A percentile compares a stretch with the other conserved stretches of the same genome.
Evolutionary conservation across 2,113 vertebrate genomes (phyloP).

Genomic region (Alethe castanea): DNA sequence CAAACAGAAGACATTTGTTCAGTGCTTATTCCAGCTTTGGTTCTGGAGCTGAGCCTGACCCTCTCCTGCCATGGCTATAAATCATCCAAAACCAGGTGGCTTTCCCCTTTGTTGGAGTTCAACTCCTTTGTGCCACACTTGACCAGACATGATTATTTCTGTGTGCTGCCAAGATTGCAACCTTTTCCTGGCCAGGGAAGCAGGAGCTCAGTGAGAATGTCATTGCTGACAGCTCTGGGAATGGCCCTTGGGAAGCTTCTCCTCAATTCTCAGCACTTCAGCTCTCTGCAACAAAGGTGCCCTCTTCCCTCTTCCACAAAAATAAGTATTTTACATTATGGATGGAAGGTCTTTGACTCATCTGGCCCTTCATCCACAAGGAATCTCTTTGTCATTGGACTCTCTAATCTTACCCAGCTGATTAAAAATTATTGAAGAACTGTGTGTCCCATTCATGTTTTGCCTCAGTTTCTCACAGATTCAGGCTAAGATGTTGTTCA

Average conservation of each 20-base stretch:
- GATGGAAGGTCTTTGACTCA: not conserved
- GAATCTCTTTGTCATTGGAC: not conserved
- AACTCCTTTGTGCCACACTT: not conserved
- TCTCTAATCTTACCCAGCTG: not conserved
- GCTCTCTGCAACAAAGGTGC: not conserved
- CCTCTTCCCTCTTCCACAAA: not conserved
- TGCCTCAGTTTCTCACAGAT: not conserved
- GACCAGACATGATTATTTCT: not conserved
- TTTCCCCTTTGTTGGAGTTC: not conserved
- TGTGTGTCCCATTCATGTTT: rapidly evolving
- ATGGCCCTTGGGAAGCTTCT: not conserved
- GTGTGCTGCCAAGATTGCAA: not conserved
- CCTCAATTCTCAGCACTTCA: not conserved
- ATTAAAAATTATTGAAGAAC: not conserved
- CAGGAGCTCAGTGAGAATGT: not conserved
- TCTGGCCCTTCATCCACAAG: not conserved
- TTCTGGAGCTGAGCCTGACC: not conserved
- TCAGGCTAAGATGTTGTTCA: not conserved
- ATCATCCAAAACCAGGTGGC: not conserved
- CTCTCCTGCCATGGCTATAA: not conserved
- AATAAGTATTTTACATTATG: not conserved
- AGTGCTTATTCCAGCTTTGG: not conserved
- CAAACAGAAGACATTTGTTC: not conserved
- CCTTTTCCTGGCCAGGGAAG: not conserved
- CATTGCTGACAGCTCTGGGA: not conserved